Conservation (phyloP, 2,113 vertebrate genomes). For the Vombatus ursinus region DNA sequence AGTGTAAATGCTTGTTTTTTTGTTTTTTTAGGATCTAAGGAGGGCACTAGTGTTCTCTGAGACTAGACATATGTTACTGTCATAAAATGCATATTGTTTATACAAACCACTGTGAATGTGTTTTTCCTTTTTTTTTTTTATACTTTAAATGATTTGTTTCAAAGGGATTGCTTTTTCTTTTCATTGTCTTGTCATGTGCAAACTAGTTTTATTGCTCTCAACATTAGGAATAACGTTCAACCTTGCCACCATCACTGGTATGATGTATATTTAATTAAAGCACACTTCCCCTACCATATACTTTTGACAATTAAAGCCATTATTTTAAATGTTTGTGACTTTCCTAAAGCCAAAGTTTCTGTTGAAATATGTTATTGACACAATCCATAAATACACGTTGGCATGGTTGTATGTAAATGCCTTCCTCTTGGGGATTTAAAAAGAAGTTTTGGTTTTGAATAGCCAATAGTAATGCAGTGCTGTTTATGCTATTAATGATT, state of each 20-base stretch:
- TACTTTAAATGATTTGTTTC: slow-evolving; percentile 79
- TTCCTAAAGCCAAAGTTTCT: slow-evolving; percentile 85
- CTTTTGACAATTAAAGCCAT: slow-evolving; percentile 87
- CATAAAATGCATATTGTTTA: slow-evolving; percentile 82
- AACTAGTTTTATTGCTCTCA: slow-evolving; percentile 80
- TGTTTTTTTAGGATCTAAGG: slow-evolving; percentile 79
- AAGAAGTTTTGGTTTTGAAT: slow-evolving; percentile 79
- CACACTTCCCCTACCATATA: slow-evolving; percentile 76
- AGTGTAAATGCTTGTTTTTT: slow-evolving; percentile 83
- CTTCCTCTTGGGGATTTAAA: slow-evolving; percentile 65
- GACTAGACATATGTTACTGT: slow-evolving; percentile 81
- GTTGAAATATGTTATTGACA: slow-evolving; percentile 66
- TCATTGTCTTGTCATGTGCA: slow-evolving; percentile 81
- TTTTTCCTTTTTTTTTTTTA: slow-evolving; percentile 71
- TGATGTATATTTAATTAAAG: slow-evolving; percentile 86
- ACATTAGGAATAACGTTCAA: slow-evolving; percentile 77
- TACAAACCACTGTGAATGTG: slow-evolving; percentile 88
- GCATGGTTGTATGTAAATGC: slow-evolving; percentile 38
- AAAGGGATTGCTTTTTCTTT: slow-evolving; percentile 85
- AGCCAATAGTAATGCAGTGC: slow-evolving; percentile 73
- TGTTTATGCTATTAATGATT: slow-evolving; percentile 68
- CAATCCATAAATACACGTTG: not conserved
- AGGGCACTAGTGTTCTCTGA: slow-evolving; percentile 84
- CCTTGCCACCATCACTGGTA: slow-evolving; percentile 82
- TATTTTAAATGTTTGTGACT: slow-evolving; percentile 85